These are phyloP conservation scores for Drepana falcataria DNA, from an alignment of 2,888 invertebrate genomes.

Conservation along the genomic window DNA sequence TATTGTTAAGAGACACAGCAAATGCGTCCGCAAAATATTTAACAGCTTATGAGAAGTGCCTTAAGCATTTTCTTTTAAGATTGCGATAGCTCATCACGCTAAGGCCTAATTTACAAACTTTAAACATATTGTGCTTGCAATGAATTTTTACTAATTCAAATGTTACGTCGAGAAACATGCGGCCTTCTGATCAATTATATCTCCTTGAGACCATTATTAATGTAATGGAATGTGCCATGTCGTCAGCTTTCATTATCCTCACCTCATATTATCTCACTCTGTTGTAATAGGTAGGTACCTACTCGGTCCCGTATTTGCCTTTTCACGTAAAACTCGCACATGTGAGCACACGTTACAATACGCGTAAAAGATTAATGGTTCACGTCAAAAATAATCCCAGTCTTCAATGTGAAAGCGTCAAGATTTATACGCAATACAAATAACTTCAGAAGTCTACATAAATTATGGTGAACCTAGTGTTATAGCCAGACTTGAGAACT, in stretches of 20 bases:
- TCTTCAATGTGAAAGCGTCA: not conserved
- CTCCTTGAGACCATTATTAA: conserved; percentile 19
- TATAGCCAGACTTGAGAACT: not conserved
- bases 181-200: conserved; percentile 13
- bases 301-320: not conserved
- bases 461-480: not conserved
- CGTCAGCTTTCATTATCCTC: conserved; percentile 17
- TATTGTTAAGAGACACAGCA: no score
- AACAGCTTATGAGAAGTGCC: no score
- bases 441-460: not conserved
- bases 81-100: no score
- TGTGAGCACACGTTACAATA: not conserved
- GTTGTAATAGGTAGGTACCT: not conserved
- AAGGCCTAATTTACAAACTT: no score
- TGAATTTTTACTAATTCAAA: no score
- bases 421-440: not conserved
- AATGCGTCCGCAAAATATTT: no score
- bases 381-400: not conserved
- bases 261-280: conserved; percentile 12
- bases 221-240: conserved; percentile 19
- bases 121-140: no score
- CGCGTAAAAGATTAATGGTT: not conserved
- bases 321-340: not conserved
- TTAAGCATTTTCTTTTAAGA: no score
- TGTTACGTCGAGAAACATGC: not conserved